Percentiles rank a stretch among this genome's conserved stretches.
Evolutionary conservation across 2,797 vertebrate genomes (phyloP).

Genomic region (Gallinago solitaria): DNA sequence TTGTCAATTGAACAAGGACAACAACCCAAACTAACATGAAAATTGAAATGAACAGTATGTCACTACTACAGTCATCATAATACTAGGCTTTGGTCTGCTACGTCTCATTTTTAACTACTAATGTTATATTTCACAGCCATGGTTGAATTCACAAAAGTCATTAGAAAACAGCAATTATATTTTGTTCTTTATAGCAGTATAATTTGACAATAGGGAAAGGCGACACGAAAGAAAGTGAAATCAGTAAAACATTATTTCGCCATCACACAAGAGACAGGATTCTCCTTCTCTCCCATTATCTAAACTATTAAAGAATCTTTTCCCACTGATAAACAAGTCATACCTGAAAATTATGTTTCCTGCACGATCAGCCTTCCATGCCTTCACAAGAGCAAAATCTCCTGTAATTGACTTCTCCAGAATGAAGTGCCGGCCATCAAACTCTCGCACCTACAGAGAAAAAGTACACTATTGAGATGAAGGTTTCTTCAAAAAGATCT

Average conservation of each 20-base stretch:
- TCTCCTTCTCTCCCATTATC: background rate
- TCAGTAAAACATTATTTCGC: background rate
- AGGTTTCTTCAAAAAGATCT: background rate
- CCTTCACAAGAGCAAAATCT: slow-evolving; percentile 94
- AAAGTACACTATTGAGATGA: background rate
- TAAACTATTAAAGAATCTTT: background rate
- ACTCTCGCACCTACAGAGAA: slow-evolving; percentile 86
- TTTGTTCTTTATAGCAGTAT: background rate
- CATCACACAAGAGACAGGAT: background rate
- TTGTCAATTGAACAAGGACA: background rate
- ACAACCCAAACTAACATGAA: background rate
- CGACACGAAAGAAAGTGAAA: background rate
- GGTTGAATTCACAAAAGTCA: background rate
- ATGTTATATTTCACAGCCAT: background rate
- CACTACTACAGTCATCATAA: background rate
- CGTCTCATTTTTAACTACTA: background rate
- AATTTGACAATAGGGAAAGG: slow-evolving; percentile 7
- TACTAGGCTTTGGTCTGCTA: background rate
- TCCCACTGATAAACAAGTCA: background rate
- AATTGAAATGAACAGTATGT: background rate
- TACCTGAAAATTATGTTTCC: slow-evolving; percentile 98
- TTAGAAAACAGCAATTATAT: background rate
- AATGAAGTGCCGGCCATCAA: slow-evolving; percentile 89
- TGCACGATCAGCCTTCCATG: slow-evolving; percentile 94
- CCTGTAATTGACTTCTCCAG: slow-evolving; percentile 95